phyloP scores from a whole-genome alignment of 2,797 vertebrate genomes.

The Anomalospiza imberbis region DNA sequence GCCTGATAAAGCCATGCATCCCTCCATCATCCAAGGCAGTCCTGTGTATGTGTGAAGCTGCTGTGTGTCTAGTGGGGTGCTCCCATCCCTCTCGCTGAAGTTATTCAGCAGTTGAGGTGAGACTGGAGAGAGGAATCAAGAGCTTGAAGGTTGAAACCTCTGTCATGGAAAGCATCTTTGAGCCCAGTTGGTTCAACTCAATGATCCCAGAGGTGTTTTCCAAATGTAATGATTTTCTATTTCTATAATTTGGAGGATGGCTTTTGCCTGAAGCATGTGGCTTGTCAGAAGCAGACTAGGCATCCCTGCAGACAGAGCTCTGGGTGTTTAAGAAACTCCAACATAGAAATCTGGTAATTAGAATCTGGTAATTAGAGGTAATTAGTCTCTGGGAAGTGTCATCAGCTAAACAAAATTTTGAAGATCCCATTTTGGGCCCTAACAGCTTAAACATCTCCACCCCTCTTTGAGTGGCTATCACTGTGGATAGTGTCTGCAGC shows the following conservation, averaged over 20 bases:
- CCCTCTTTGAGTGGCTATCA: fast-evolving
- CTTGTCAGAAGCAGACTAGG: neutral
- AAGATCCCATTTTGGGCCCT: neutral
- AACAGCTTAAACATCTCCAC: neutral
- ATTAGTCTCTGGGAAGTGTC: neutral
- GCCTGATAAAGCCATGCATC: neutral
- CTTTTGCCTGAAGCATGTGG: neutral
- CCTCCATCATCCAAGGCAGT: neutral
- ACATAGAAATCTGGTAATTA: fast-evolving
- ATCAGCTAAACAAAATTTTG: neutral
- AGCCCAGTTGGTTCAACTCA: no score
- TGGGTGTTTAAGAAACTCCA: neutral
- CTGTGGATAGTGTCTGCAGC: neutral
- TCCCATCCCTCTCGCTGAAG: neutral
- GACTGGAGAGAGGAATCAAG: neutral
- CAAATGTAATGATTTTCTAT: neutral
- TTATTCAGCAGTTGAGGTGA: neutral
- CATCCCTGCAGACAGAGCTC: neutral
- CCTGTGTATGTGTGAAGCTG: fast-evolving
- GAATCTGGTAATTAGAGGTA: no score
- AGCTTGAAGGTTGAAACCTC: neutral
- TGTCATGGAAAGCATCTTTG: neutral
- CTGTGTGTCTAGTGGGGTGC: neutral
- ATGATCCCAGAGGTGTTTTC: neutral
- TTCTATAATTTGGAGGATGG: neutral